Base-by-base conservation (phyloP, 2,888 invertebrate genomes). In the Byasa hedistus region DNA sequence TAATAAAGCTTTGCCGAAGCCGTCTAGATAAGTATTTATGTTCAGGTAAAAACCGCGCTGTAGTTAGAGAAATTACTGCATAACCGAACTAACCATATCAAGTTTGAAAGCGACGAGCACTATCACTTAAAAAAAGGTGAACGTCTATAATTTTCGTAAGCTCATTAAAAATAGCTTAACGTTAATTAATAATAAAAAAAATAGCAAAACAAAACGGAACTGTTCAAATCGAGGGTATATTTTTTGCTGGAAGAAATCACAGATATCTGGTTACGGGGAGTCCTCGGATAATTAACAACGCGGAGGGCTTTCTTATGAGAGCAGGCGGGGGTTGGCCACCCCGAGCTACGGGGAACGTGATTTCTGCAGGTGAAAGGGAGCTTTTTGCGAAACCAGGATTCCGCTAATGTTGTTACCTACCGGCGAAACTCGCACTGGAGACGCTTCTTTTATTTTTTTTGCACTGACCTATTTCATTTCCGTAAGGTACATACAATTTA, bases 341-440 rank as follows among this genome's bases (percentile, higher is more conserved):
- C 66, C 68, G 66, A 65, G 70, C 69, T 68, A 68, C 66, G 64
- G 69, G 72, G 71, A 69, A 79, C 78, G 80, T 79, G 79, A 80
- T 76, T 82, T 80, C 79, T 80, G 77, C 75, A 81, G 79, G 81
- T 80, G 77, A 79, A 77, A 76, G 79, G 78, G 77, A 69, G 74
- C 71, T 76, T 81, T 79, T 80, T 79, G 76, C 70, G 70, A 71
- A 69, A 69, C 75, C 72, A 75, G 75, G 76, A 79, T 78, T 79
- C 76, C 74, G 74, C 70, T 74, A 73, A 73, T 71, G 70, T 73
- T 72, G 72, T 75, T 75, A 76, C 73, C 71, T 75, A 76, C 73
- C 71, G 72, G 69, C 70, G 69, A 69, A 70, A 71, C 70, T 71
- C n/a, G 51, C 36, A 58, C 17, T 27, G 36, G 56, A 57, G 57